These are phyloP conservation scores for Oscheius sp. DNA, from an alignment of 2,888 invertebrate species.

Conservation along the genomic window DNA sequence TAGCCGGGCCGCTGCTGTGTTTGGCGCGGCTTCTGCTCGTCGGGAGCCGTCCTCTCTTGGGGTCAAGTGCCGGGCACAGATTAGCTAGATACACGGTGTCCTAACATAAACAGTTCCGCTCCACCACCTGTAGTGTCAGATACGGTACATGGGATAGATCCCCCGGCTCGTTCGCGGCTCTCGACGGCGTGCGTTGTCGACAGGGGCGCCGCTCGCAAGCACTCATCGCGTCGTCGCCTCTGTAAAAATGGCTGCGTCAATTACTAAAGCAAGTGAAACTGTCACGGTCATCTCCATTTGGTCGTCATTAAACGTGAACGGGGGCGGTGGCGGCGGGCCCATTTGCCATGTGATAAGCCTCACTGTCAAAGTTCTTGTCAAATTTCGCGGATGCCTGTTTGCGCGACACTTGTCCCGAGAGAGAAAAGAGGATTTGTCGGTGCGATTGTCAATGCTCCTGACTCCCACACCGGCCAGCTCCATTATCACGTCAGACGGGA, in stretches of 20 bases:
- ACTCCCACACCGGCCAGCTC: conserved; percentile 12
- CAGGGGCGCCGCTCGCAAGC: conserved; percentile 21
- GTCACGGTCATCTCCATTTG: too few relatives aligned
- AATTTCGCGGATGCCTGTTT: conserved; percentile 39
- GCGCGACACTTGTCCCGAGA: conserved; percentile 34
- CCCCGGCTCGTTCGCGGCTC: conserved; percentile 13
- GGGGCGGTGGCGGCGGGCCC: background rate
- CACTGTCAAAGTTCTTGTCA: conserved; percentile 37
- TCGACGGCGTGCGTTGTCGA: conserved; percentile 31
- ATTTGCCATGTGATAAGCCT: background rate
- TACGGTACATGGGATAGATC: background rate
- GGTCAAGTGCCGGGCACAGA: conserved; percentile 31
- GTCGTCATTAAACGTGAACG: too few relatives aligned
- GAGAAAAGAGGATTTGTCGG: conserved; percentile 36
- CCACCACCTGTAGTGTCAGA: conserved; percentile 15
- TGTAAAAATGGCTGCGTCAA: too few relatives aligned
- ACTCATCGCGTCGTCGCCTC: conserved; percentile 3
- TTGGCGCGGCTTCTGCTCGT: conserved; percentile 24
- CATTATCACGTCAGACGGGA: conserved; percentile 9
- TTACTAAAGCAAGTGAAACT: too few relatives aligned
- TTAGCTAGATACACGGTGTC: conserved; percentile 33
- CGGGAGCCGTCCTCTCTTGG: conserved; percentile 4
- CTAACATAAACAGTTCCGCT: conserved; percentile 18
- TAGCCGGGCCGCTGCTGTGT: conserved; percentile 15
- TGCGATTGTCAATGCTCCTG: conserved; percentile 13